These are phyloP conservation scores for Drosophila eohydei DNA, from an alignment of 2,888 invertebrate species.

Conservation along the genomic window DNA sequence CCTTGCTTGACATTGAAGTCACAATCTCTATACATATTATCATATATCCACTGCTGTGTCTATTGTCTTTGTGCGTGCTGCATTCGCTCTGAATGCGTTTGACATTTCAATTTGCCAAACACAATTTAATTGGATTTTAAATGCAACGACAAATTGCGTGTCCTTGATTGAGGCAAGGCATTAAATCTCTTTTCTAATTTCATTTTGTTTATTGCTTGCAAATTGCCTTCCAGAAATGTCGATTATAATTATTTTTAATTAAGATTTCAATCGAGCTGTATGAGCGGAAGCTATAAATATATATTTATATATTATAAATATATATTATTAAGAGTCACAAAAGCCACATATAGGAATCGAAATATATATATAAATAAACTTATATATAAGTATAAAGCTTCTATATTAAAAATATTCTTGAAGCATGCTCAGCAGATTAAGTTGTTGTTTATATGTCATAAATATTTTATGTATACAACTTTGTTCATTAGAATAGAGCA, in stretches of 20 bases:
- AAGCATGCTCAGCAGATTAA: too few species aligned
- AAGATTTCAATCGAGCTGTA: neutral
- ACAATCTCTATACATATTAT: constrained; percentile 7
- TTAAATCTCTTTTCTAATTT: neutral
- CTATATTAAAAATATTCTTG: too few species aligned
- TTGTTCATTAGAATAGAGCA: too few species aligned
- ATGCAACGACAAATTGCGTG: constrained; percentile 1
- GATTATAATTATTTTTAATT: neutral
- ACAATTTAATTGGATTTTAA: constrained; percentile 12
- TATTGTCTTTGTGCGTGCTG: constrained; percentile 3
- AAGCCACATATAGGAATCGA: too few species aligned
- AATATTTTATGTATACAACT: too few species aligned
- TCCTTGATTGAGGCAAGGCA: neutral
- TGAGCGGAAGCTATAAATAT: neutral
- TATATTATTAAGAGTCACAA: too few species aligned
- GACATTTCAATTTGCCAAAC: constrained; percentile 26
- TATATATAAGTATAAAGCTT: too few species aligned
- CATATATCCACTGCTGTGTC: neutral
- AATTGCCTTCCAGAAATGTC: neutral
- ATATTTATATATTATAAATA: too few species aligned
- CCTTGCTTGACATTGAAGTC: constrained; percentile 32
- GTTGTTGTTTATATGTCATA: too few species aligned
- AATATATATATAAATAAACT: neutral
- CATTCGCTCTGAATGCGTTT: constrained; percentile 24
- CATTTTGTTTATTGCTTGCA: neutral